phyloP scores from a whole-genome alignment of 2,888 invertebrate species.

The Octonoba sinensis region DNA sequence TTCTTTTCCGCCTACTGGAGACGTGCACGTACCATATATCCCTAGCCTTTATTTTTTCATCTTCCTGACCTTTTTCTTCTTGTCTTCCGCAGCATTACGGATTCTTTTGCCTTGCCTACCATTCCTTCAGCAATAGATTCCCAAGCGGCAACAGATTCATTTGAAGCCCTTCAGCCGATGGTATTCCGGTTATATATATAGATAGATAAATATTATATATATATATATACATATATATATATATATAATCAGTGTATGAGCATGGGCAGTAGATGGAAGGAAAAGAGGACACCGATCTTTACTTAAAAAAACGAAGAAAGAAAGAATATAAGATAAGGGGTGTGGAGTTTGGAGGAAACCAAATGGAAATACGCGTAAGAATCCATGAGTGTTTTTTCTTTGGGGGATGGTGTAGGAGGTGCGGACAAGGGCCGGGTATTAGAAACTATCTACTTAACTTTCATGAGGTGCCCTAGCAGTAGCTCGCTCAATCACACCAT shows the following conservation, averaged over 20 bases:
- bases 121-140: slow-evolving; percentile 28
- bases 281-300: not conserved
- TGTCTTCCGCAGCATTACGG: slow-evolving; percentile 24
- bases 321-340: slow-evolving; percentile 35
- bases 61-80: slow-evolving; percentile 8
- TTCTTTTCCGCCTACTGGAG: slow-evolving; percentile 7
- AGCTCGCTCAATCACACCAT: slow-evolving; percentile 61
- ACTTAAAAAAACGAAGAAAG: not conserved
- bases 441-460: slow-evolving; percentile 65
- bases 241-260: not conserved
- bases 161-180: slow-evolving; percentile 43
- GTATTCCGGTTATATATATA: not conserved
- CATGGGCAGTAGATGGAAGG: not conserved
- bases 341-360: slow-evolving; percentile 16
- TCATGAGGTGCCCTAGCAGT: slow-evolving; percentile 60
- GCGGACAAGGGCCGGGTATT: slow-evolving; percentile 46
- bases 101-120: slow-evolving; percentile 16
- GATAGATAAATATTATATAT: too few relatives aligned
- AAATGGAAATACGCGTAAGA: slow-evolving; percentile 46
- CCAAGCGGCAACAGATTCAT: slow-evolving; percentile 62
- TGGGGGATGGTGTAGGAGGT: slow-evolving; percentile 17
- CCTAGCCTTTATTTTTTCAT: slow-evolving; percentile 16
- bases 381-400: slow-evolving; percentile 35
- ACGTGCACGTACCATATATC: not conserved
- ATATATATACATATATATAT: too few relatives aligned